Evolutionary conservation across 2,797 vertebrate genomes (phyloP), one percentile per base, ranked within the genome.

Genomic region (Loris lydekkerianus): DNA sequence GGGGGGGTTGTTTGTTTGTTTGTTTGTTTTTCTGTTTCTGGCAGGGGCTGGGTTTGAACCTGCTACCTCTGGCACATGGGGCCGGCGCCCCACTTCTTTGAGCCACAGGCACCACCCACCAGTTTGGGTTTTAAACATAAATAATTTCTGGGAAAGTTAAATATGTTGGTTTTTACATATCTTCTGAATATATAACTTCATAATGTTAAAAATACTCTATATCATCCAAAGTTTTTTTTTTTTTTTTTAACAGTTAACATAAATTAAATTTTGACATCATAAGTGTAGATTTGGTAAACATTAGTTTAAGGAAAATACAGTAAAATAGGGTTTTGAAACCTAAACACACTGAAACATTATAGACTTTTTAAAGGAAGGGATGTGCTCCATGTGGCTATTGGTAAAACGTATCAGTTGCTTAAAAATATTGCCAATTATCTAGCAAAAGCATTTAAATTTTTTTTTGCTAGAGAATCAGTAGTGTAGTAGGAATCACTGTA

Each of bases 131-230:
- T 93, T 49, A 93, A 93, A 75, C 53, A 72, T 29, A 89, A 37
- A n/a, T 87, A 43, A 93, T 88, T 92, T 89, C 85, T 92, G 7
- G 20, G 73, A 90, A 92, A 78, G 14, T 70, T 91, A 90, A 65
- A 10, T 80, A 49, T 29, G 27, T 60, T 75, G 43, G 27, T 82
- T 82, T 75, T 75, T 83, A 77, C 1, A 85, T 0, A 65, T 23
- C 2, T 67, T 77, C 40, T 73, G 46, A 82, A 56, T 83, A 86
- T 40, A 58, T 60, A 83, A n/a, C 86, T 86, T 72, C 25, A 80
- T 76, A 25, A 80, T 94, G 9, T 80, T 89, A 60, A 81, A 95
- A 95, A 81, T 93, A 73, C 23, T 75, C 65, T 46, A 0, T n/a
- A 93, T 88, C 90, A 92, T 25, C 27, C 25, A 34, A 46, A 81